These are phyloP conservation scores for Colaptes auratus DNA, from an alignment of 2,113 vertebrate genomes.

Conservation along the genomic window DNA sequence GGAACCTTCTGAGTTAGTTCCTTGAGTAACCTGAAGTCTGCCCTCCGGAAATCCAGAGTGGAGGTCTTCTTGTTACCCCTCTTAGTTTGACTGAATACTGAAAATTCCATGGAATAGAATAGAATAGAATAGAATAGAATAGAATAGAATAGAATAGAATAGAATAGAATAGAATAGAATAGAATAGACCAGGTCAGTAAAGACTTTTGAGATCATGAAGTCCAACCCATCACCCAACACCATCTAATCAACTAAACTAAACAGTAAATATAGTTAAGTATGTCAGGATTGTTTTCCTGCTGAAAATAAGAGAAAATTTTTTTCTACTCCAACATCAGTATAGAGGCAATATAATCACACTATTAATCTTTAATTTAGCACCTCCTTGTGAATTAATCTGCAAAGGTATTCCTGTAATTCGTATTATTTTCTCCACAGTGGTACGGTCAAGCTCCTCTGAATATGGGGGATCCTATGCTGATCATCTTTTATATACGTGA, in stretches of 20 bases:
- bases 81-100: too few relatives aligned
- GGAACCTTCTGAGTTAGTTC: too few relatives aligned
- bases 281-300: neutral
- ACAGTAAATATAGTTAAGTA: neutral
- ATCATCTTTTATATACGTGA: neutral
- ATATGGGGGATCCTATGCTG: accelerated
- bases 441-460: neutral
- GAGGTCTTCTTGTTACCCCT: too few relatives aligned
- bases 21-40: too few relatives aligned
- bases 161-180: too few relatives aligned
- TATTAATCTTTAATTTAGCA: neutral
- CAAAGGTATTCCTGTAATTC: neutral
- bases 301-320: neutral
- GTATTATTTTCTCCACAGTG: neutral
- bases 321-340: neutral
- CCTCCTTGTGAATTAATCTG: accelerated
- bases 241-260: neutral
- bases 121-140: too few relatives aligned
- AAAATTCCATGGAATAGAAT: too few relatives aligned
- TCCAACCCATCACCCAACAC: too few relatives aligned
- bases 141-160: too few relatives aligned
- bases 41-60: too few relatives aligned
- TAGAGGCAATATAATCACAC: neutral
- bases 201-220: too few relatives aligned
- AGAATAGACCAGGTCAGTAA: too few relatives aligned